Evolutionary conservation across 2,797 vertebrate species (phyloP), one percentile per base, ranked within the genome.

Genomic region (Enteromius trimaculatus): DNA sequence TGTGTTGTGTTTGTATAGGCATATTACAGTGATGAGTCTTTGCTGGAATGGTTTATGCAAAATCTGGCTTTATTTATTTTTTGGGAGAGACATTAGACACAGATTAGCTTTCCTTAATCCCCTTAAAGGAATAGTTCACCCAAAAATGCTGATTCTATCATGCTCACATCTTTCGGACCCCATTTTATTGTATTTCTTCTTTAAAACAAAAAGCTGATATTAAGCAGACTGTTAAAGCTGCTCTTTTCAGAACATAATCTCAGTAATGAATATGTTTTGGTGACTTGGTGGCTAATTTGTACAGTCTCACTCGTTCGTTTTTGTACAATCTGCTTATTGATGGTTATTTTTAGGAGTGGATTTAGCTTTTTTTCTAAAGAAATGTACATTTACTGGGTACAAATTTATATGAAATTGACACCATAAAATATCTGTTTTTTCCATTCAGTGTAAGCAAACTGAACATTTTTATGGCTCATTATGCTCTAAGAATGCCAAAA

Each of bases 1-100:
- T 85, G 70, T 42, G 69, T 23, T 87, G 17, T 51, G 72, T 69
- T 51, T 23, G 49, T 26, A 84, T 68, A 80, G 70, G 74, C 23
- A 9, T 0, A 80, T 86, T 62, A 83, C 74, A 76, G 16, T 70
- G 75, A 51, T 26, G 62, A 64, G 69, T 34, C 44, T 68, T 65
- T 68, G 75, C 23, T 80, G 16, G 31, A 70, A 79, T 34, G 21
- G 47, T 69, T 78, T 37, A 51, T 64, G 42, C 14, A 14, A 81
- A 81, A 76, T 82, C 71, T 66, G 80, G 42, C 69, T 66, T 75
- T 82, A 16, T 82, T 66, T 66, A 53, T 29, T 69, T 75, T 81
- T n/a, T 14, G 16, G 34, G 55, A 23, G 31, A 62, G 21, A 76
- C 21, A 2, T 17, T 66, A 75, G 76, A 76, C 47, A 76, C 7